phyloP scores from a whole-genome alignment of 2,888 invertebrate species.

The Malthinus seriepunctatus region DNA sequence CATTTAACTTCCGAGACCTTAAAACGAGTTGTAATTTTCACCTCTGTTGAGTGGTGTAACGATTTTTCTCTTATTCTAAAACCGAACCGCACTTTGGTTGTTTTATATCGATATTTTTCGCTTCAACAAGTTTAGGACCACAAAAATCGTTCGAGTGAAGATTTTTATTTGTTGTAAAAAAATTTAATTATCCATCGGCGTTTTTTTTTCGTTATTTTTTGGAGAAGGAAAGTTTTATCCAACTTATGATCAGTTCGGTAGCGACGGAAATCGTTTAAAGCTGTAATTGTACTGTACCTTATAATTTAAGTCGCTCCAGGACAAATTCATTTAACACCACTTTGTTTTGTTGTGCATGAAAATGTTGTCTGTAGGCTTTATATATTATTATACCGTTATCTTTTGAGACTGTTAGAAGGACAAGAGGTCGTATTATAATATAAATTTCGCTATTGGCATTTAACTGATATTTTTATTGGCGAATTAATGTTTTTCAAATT shows the following conservation, averaged over 20 bases:
- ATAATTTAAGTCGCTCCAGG: constrained; percentile 48
- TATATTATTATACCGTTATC: constrained; percentile 9
- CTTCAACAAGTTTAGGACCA: constrained; percentile 26
- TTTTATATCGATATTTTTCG: constrained; percentile 27
- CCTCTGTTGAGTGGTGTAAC: constrained; percentile 44
- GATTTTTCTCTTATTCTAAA: constrained; percentile 40
- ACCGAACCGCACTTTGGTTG: constrained; percentile 33
- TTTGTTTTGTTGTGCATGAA: constrained; percentile 34
- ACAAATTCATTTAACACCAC: constrained; percentile 49
- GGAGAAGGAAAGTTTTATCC: constrained; percentile 15
- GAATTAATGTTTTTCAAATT: constrained; percentile 7
- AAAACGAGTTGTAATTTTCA: constrained; percentile 45
- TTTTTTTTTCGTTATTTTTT: constrained; percentile 6
- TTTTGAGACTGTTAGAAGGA: constrained; percentile 6
- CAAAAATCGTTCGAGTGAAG: constrained; percentile 17
- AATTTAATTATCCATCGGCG: background rate
- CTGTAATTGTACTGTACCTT: constrained; percentile 48
- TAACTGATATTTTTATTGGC: background rate
- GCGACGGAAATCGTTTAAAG: constrained; percentile 45
- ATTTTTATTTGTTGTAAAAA: constrained; percentile 11
- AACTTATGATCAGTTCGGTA: constrained; percentile 42
- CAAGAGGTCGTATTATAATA: constrained; percentile 8
- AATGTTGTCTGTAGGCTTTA: constrained; percentile 13
- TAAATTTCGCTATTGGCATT: constrained; percentile 14
- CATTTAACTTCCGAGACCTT: constrained; percentile 25